Evolutionary conservation across 2,113 vertebrate genomes (phyloP), one percentile per base, ranked within the genome.

Genomic region (Haemorhous mexicanus): DNA sequence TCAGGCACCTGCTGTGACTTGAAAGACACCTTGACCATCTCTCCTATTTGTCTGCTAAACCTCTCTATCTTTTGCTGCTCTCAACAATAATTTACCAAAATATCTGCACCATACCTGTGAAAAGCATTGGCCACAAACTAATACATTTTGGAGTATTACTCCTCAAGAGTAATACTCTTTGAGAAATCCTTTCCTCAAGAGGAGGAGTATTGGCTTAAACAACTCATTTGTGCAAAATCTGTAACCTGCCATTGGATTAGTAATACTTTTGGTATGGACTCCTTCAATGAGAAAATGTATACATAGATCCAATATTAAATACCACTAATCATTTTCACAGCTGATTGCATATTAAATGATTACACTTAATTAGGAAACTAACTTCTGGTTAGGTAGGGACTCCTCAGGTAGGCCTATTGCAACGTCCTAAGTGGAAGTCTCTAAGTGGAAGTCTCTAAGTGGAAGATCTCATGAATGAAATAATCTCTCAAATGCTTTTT

Each of bases 401-500:
- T 11, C 20, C 94, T 92, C 35, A 43, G 75, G 35, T 50, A 17
- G 26, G 43, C 26, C 22, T 67, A 4, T 75, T 96, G 77, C 44
- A 89, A 37, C 37, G 16, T 50, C 53, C 72, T 28, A 24, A 6
- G 0, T 37, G 6, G 26, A 74, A 63, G 30, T 74, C 77, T 91
- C 8, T 41, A 24, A 6, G 0, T 37, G 6, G 26, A 74, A 63
- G 30, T 74, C 77, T 91, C 8, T 41, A 35, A 44, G n/a, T 84
- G 72, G 30, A 78, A 49, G 64, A 43, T 84, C 52, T 96, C 72
- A 23, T 55, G 83, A 80, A 84, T 78, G 41, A 95, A 95, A 75
- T 86, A 61, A 89, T 53, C 56, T 84, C 46, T 95, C 52, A 90
- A 90, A 67, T 90, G 66, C 61, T 93, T 62, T 62, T 72, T 73